Conservation (phyloP, 2,888 invertebrate genomes). For the Muschampia plurimacula region DNA sequence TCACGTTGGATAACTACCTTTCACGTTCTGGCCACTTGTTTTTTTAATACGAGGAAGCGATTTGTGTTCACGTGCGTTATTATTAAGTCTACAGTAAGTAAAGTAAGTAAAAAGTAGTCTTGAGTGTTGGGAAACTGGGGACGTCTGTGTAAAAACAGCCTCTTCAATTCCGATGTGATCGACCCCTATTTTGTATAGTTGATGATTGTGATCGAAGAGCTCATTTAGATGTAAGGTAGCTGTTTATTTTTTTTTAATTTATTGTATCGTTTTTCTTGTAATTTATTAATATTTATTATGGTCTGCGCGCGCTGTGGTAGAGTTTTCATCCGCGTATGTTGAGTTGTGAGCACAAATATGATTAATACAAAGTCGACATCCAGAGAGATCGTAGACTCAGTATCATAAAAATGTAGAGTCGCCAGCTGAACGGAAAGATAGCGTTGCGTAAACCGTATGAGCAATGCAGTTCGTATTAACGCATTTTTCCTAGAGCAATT, state of each 20-base stretch:
- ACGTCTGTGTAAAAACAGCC: neutral
- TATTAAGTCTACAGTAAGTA: slow-evolving; percentile 43
- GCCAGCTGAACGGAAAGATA: slow-evolving; percentile 31
- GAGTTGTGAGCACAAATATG: slow-evolving; percentile 82
- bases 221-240: slow-evolving; percentile 62
- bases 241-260: slow-evolving; percentile 59
- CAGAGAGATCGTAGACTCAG: slow-evolving; percentile 72
- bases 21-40: slow-evolving; percentile 77
- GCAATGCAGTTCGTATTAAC: slow-evolving; percentile 12
- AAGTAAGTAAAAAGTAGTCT: too few relatives aligned
- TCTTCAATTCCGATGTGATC: slow-evolving; percentile 5
- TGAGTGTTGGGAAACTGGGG: slow-evolving; percentile 20
- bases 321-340: slow-evolving; percentile 77
- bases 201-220: slow-evolving; percentile 70
- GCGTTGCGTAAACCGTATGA: slow-evolving; percentile 48
- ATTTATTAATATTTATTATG: slow-evolving; percentile 66
- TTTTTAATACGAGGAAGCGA: slow-evolving; percentile 74
- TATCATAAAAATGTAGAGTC: slow-evolving; percentile 44
- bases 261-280: slow-evolving; percentile 54
- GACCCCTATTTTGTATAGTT: slow-evolving; percentile 46
- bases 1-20: slow-evolving; percentile 83
- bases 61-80: slow-evolving; percentile 64
- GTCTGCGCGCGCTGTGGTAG: slow-evolving; percentile 62
- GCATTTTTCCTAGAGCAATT: slow-evolving; percentile 16
- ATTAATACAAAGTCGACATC: slow-evolving; percentile 79